Percentiles rank a stretch among this genome's conserved stretches.
Conservation (phyloP, 1,140 invertebrate genomes). For the Venturia canescens region DNA sequence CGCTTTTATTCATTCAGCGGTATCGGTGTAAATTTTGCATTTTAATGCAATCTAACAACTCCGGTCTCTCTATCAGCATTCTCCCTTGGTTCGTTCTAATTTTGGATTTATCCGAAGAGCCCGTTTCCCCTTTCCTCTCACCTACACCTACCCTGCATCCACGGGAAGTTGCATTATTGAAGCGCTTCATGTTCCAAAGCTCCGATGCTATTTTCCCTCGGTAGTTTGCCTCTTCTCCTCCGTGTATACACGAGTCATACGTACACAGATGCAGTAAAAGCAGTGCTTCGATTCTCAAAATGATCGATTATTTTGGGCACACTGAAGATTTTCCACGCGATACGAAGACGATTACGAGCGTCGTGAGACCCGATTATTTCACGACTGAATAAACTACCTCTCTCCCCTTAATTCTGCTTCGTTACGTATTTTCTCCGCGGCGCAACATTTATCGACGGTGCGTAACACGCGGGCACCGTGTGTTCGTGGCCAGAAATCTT, state of each 20-base stretch:
- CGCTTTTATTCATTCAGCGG: neutral
- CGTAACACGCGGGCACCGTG: neutral
- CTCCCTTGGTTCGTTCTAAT: slow-evolving; percentile 21
- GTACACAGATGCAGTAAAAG: neutral
- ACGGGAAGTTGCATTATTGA: slow-evolving; percentile 26
- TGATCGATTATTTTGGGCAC: slow-evolving; percentile 27
- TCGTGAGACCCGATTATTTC: neutral
- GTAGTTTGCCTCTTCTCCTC: neutral
- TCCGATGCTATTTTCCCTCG: slow-evolving; percentile 8
- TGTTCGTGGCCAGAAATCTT: no score
- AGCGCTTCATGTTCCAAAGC: slow-evolving; percentile 18
- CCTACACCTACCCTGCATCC: neutral
- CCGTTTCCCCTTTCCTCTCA: neutral
- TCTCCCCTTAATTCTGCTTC: neutral
- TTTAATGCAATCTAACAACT: slow-evolving; percentile 19
- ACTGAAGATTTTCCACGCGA: slow-evolving; percentile 2
- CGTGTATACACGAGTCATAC: neutral
- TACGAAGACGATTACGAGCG: neutral
- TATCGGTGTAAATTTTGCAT: slow-evolving; percentile 8
- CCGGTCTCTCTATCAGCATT: slow-evolving; percentile 29
- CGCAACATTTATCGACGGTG: slow-evolving; percentile 7
- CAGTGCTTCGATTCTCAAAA: slow-evolving; percentile 22
- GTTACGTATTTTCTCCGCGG: neutral
- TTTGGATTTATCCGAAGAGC: slow-evolving; percentile 10
- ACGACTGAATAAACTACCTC: neutral